These are phyloP conservation scores for Azorinus chamasolen DNA, from an alignment of 2,888 invertebrate species.

Conservation along the genomic window DNA sequence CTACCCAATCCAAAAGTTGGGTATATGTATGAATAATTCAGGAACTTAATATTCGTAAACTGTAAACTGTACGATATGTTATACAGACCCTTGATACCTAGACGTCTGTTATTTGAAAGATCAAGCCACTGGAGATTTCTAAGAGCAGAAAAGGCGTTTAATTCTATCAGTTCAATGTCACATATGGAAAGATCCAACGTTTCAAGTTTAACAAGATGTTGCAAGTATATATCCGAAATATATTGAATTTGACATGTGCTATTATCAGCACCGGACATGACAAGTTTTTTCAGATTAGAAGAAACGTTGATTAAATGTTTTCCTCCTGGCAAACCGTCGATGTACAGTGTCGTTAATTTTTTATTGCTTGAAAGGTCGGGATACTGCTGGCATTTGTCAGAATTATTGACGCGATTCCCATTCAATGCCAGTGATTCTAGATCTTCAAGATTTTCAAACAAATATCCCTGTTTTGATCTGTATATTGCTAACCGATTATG, in stretches of 20 bases:
- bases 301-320: not conserved
- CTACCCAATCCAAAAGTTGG: slow-evolving; percentile 40
- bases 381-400: not conserved
- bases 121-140: slow-evolving; percentile 17
- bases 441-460: not conserved
- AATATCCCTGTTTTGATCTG: not conserved
- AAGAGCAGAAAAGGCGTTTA: slow-evolving; percentile 20
- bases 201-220: not conserved
- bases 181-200: slow-evolving; percentile 25
- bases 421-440: not conserved
- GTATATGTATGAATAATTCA: slow-evolving; percentile 38
- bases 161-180: slow-evolving; percentile 17
- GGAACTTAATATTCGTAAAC: slow-evolving; percentile 30
- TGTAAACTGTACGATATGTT: slow-evolving; percentile 53
- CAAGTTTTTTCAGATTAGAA: too few relatives aligned
- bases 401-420: not conserved
- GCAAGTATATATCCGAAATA: too few relatives aligned
- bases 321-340: slow-evolving; percentile 3
- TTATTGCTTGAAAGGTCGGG: not conserved
- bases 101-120: slow-evolving; percentile 33
- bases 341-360: not conserved
- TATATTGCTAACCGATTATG: not conserved
- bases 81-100: slow-evolving; percentile 26
- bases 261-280: too few relatives aligned
- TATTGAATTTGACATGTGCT: too few relatives aligned